Evolutionary conservation across 2,797 vertebrate species (phyloP).

Genomic region (Neostethus bicornis): DNA sequence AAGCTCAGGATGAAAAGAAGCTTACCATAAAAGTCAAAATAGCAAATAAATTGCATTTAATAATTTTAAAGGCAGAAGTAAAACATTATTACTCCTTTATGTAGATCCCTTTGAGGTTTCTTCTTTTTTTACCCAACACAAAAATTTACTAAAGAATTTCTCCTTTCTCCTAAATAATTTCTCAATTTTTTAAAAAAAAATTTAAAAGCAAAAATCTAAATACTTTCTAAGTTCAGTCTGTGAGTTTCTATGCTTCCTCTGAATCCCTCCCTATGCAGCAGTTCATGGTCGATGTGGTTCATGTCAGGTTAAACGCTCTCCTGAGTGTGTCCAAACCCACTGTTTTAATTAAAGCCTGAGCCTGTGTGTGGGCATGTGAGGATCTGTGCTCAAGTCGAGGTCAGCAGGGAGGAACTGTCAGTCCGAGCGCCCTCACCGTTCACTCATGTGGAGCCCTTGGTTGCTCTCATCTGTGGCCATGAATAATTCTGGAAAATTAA

Average conservation of each 20-base stretch:
- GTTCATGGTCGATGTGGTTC: conserved; percentile 21
- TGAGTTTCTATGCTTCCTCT: conserved; percentile 16
- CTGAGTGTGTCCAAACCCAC: conserved; percentile 21
- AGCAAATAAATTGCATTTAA: neutral
- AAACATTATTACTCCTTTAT: too few relatives aligned
- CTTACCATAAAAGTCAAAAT: rapidly evolving
- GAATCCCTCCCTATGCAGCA: neutral
- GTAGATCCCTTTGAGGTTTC: too few relatives aligned
- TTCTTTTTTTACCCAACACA: too few relatives aligned
- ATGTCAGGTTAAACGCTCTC: conserved; percentile 20
- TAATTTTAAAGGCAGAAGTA: too few relatives aligned
- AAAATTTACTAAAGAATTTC: too few relatives aligned
- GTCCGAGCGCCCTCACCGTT: conserved; percentile 49
- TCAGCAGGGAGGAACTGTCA: conserved; percentile 67
- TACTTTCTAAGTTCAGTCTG: too few relatives aligned
- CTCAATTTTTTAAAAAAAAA: too few relatives aligned
- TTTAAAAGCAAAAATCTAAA: too few relatives aligned
- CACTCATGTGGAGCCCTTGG: conserved; percentile 60
- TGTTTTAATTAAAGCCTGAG: conserved; percentile 59
- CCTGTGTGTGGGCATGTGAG: conserved; percentile 29
- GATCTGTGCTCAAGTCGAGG: conserved; percentile 38
- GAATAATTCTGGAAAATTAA: conserved; percentile 80
- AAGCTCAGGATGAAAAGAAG: neutral
- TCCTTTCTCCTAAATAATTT: too few relatives aligned
- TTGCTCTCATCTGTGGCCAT: conserved; percentile 68